Percentiles rank a stretch among this genome's conserved stretches.
Conservation (phyloP, 2,888 invertebrate genomes). For the Macroteleia sp. region DNA sequence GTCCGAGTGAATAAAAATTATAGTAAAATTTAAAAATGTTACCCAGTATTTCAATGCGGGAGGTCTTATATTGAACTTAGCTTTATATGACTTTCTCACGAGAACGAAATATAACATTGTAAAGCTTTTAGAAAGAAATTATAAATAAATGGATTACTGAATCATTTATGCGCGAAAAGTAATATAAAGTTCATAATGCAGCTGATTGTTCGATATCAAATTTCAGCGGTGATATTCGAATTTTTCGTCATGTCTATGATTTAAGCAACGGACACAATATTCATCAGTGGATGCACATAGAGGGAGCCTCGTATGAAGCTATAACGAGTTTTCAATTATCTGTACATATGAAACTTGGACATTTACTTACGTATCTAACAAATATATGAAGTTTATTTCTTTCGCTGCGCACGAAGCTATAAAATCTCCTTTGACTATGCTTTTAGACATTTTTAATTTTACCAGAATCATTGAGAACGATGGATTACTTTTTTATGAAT, state of each 20-base stretch:
- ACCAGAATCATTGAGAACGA: no score
- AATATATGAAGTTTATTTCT: background rate
- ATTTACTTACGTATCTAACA: background rate
- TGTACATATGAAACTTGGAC: conserved; percentile 6
- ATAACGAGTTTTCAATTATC: conserved; percentile 17
- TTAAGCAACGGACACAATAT: conserved; percentile 8
- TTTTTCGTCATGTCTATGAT: conserved; percentile 4
- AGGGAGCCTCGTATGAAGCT: background rate
- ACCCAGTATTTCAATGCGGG: no score
- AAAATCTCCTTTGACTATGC: background rate
- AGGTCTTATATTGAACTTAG: no score
- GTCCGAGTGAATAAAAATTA: no score
- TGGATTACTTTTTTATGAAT: no score
- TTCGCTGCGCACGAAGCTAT: background rate
- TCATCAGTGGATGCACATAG: conserved; percentile 1
- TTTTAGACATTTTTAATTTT: background rate
- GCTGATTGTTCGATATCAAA: conserved; percentile 23
- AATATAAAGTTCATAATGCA: conserved; percentile 24
- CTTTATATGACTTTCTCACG: conserved; percentile 2
- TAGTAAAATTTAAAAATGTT: no score
- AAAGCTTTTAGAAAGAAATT: conserved; percentile 17
- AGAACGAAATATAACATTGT: background rate
- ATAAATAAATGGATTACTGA: conserved; percentile 25
- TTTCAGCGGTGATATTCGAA: background rate
- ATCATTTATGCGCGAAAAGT: conserved; percentile 27